Base-by-base conservation (phyloP, 2,113 vertebrate genomes). In the Nycticebus coucang region DNA sequence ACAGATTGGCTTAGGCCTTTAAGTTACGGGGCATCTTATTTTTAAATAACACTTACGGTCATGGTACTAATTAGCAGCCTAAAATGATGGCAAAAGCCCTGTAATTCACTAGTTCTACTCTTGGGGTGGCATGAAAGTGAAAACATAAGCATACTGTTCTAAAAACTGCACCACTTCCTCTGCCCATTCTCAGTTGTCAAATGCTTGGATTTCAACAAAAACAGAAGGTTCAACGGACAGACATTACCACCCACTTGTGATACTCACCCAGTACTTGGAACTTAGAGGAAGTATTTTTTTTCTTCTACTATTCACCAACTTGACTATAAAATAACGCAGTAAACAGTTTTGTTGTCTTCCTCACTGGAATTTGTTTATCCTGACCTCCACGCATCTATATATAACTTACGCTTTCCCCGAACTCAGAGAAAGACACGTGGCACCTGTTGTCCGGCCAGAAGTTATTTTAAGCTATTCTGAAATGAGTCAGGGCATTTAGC, bases 401-500 rank as follows among this genome's bases (percentile, higher is more conserved):
- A 99, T 99, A 99, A 98, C 96, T 89, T 26, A 14, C 35, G 97
- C 96, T 95, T 98, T 98, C 86, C n/a, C 89, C 33, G 95, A 98
- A 84, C 98, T 75, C 24, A 7, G 78, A 99, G 98, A 98, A 98
- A 95, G 98, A 98, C 98, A 98, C 98, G 98, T 97, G 98, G 98
- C 99, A 99, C 99, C 99, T 99, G 99, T 98, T 99, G 98, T 98
- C 97, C 98, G 98, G 98, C 98, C 98, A 98, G 95, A 11, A 96
- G 98, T 98, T 99, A 99, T 99, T 99, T 99, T 99, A 98, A 98
- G 99, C 97, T 96, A 82, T 98, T 98, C 99, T 99, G 98, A 99
- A 99, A 98, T 97, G 98, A 98, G 98, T 98, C 98, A 97, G 96
- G 98, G 97, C 98, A 98, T 99, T 99, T 99, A 97, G 83, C 94